Evolutionary conservation across 2,888 invertebrate genomes (phyloP), one percentile per base, ranked within the genome.

Genomic region (Agonopterix alstromeriana): DNA sequence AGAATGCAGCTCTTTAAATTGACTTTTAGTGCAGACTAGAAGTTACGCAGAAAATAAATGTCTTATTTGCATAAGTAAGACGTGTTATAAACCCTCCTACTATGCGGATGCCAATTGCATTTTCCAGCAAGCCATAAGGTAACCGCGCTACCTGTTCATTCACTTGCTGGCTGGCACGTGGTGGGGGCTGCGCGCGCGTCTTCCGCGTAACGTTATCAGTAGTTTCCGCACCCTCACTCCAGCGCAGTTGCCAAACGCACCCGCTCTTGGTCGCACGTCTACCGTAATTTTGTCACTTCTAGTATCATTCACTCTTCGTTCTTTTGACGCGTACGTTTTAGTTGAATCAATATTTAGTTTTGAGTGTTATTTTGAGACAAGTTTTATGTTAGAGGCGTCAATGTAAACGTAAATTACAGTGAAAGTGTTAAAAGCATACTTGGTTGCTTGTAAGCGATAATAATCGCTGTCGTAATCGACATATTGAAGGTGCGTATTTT

Each of bases 151-250:
- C 86, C 85, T 85, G 86, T 82, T 77, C 82, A 82, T 82, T 85
- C 72, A 81, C 61, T 60, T 64, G 61, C 52, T 69, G 59, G 61
- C 52, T 69, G 59, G 72, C 79, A 75, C 79, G 71, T 83, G 83
- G 84, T 70, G 80, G 75, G 82, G 79, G 66, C 65, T 61, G 56
- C 70, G 77, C 67, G 73, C 65, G 68, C 75, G 81, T 79, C 86
- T 87, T 86, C 87, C 85, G 87, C 82, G 86, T 88, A 86, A 84
- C 75, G 75, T 83, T 83, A 84, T 87, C 87, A 85, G 85, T 81
- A 83, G 85, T 82, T 82, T 84, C 84, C 78, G 85, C 87, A 87
- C 85, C 87, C 87, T 79, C 77, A 73, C 73, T 69, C 73, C 63
- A 65, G 27, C 27, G 76, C 86, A 88, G 87, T 88, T 84, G 83